Conservation (phyloP, 2,113 vertebrate genomes). For the Taurulus bubalis region DNA sequence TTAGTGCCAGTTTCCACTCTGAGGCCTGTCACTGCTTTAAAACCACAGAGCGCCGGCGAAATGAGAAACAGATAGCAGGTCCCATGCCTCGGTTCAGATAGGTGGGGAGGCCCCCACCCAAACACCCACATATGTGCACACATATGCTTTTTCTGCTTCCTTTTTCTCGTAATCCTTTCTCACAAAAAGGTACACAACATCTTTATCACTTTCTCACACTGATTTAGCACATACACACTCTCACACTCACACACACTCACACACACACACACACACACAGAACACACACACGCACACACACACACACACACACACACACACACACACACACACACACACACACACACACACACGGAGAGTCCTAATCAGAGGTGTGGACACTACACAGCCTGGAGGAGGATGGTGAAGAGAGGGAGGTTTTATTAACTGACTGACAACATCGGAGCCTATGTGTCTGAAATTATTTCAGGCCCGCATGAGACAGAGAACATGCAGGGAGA, state of each 20-base stretch:
- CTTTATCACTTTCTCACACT: constrained; percentile 11
- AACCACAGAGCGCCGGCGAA: constrained; percentile 71
- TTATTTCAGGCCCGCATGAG: neutral
- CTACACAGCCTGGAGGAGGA: constrained; percentile 51
- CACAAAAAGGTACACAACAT: constrained; percentile 21
- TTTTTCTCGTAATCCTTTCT: constrained; percentile 26
- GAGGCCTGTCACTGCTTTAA: constrained; percentile 76
- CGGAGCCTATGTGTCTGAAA: constrained; percentile 41
- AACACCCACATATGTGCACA: constrained; percentile 43
- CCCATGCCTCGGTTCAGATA: constrained; percentile 69
- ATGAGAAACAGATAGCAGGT: constrained; percentile 82
- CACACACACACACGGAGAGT: constrained; percentile 4
- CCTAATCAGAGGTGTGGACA: constrained; percentile 67
- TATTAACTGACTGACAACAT: constrained; percentile 54
- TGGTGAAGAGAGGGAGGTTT: constrained; percentile 52
- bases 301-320: constrained; percentile 28
- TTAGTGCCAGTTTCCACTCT: constrained; percentile 83
- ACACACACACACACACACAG: constrained; percentile 25
- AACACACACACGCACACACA: constrained; percentile 13
- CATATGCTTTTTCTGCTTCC: constrained; percentile 6
- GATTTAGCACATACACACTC: constrained; percentile 3
- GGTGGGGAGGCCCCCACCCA: constrained; percentile 32
- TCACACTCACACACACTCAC: constrained; percentile 18
- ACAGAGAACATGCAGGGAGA: constrained; percentile 12
- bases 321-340: neutral